Conservation (phyloP, 2,797 vertebrate species). For the Scolopax bukidnonensis region DNA sequence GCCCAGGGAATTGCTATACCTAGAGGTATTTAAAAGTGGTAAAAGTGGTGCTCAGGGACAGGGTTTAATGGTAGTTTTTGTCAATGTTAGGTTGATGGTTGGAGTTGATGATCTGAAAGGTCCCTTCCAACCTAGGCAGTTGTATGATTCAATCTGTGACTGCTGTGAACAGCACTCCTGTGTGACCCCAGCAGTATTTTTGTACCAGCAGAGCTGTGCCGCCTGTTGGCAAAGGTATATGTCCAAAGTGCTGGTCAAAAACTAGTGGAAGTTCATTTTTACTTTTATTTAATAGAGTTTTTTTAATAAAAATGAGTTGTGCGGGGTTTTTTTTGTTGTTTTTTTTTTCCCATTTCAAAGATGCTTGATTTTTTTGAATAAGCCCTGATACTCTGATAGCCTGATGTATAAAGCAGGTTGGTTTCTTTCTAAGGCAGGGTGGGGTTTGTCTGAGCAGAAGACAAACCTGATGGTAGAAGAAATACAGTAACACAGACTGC, state of each 20-base stretch:
- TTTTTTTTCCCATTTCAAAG: neutral
- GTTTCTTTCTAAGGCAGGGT: neutral
- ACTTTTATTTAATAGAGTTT: neutral
- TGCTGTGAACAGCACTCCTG: rapidly evolving
- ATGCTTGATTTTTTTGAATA: rapidly evolving
- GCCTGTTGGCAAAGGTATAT: rapidly evolving
- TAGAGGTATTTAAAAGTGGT: neutral
- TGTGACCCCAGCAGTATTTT: neutral
- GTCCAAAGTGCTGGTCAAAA: neutral
- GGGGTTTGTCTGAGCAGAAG: neutral
- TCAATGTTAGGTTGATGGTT: neutral
- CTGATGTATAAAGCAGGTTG: neutral
- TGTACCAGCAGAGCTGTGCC: neutral
- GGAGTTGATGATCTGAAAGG: neutral
- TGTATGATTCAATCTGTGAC: neutral
- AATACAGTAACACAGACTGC: neutral
- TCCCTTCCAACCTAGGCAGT: neutral
- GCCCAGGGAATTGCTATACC: neutral
- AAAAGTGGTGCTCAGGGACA: neutral
- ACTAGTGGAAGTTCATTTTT: neutral
- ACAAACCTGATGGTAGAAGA: neutral
- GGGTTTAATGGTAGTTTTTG: neutral
- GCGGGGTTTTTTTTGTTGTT: too few species aligned
- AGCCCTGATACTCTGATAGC: rapidly evolving
- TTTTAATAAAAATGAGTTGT: neutral